A percentile compares a stretch with the other conserved stretches of the same genome.
Evolutionary conservation across 1,140 invertebrate species (phyloP).

Genomic region (Pissodes strobi): DNA sequence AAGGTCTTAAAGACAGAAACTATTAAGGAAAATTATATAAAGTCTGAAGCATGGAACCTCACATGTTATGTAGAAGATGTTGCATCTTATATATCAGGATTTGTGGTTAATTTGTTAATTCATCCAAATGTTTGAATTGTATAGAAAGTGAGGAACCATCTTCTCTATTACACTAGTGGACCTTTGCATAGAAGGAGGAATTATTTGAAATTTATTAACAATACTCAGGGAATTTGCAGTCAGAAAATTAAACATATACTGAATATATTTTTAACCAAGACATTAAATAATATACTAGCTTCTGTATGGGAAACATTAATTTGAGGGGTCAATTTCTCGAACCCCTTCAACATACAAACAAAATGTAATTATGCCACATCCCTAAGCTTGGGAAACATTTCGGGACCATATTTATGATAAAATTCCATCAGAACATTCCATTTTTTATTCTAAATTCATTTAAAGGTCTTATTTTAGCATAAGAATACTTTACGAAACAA

Average conservation of each 20-base stretch:
- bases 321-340: slow-evolving; percentile 15
- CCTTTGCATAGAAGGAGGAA: slow-evolving; percentile 1
- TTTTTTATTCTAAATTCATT: not conserved
- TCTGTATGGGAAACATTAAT: too few relatives aligned
- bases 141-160: slow-evolving; percentile 5
- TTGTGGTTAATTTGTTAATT: slow-evolving; percentile 26
- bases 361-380: slow-evolving; percentile 21
- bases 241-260: not conserved
- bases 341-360: slow-evolving; percentile 20
- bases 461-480: slow-evolving; percentile 1
- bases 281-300: not conserved
- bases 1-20: slow-evolving; percentile 2
- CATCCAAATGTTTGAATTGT: slow-evolving; percentile 9
- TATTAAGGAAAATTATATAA: slow-evolving; percentile 17
- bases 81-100: slow-evolving; percentile 32
- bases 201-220: slow-evolving; percentile 15
- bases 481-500: not conserved
- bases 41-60: slow-evolving; percentile 14
- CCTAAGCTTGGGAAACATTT: not conserved
- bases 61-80: slow-evolving; percentile 29
- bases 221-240: not conserved
- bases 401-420: not conserved
- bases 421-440: not conserved
- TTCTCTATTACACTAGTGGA: slow-evolving; percentile 10
- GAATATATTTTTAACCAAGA: not conserved